Evolutionary conservation across 2,113 vertebrate species (phyloP).

Genomic region (Taxidea taxus): DNA sequence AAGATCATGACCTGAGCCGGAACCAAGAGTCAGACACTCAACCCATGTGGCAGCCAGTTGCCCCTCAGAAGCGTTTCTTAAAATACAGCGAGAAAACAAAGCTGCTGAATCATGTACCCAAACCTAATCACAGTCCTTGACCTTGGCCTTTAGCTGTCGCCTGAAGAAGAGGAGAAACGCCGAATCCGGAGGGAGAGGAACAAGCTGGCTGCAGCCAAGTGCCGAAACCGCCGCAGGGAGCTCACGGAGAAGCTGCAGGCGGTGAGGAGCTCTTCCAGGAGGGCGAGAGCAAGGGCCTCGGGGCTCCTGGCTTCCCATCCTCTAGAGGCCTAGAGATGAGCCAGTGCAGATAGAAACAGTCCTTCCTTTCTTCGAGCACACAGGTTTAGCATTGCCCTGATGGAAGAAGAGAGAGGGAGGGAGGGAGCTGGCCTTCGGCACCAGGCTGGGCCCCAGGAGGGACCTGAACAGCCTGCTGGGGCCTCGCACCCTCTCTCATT

Average conservation of each 20-base stretch:
- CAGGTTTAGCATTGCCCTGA: neutral
- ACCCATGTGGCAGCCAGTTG: neutral
- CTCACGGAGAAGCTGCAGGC: constrained; percentile 98
- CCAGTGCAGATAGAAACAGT: no score
- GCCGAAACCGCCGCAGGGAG: constrained; percentile 96
- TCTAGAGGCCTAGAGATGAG: rapidly evolving
- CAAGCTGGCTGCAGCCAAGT: constrained; percentile 98
- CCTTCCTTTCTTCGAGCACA: neutral
- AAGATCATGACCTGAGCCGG: neutral
- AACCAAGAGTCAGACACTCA: neutral
- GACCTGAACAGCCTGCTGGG: neutral
- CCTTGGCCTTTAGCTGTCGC: constrained; percentile 88
- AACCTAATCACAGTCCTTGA: neutral
- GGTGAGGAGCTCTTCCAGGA: constrained; percentile 83
- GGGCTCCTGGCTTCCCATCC: neutral
- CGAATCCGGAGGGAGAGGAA: constrained; percentile 98
- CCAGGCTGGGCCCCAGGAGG: neutral
- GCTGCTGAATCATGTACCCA: neutral
- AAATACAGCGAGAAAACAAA: neutral
- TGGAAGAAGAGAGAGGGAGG: neutral
- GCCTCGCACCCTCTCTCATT: neutral
- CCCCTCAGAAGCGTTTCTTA: constrained; percentile 31
- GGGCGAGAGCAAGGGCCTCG: neutral
- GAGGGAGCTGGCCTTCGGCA: neutral
- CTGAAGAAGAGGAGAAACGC: constrained; percentile 98